Base-by-base conservation (phyloP, 1,140 invertebrate genomes). In the Trissolcus basalis region DNA sequence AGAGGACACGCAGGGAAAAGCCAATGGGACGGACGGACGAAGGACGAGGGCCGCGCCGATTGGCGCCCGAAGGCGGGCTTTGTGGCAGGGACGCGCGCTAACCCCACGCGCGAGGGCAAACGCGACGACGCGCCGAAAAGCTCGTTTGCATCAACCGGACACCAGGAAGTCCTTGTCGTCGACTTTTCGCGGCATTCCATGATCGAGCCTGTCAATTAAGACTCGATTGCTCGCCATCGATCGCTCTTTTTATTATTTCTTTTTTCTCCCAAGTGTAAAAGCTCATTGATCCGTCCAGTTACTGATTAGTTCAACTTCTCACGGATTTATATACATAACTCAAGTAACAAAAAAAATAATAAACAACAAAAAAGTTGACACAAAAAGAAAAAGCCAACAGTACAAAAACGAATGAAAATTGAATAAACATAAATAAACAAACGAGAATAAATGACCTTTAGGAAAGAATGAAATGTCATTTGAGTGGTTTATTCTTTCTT, bases 11-110 rank as follows among this genome's bases (percentile, higher is more conserved):
- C 44, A 35, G 15, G 47, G 67, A 55, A 56, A 65, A 68, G 49
- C 67, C 69, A 75, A 72, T 72, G 54, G 54, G 56, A 69, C 41
- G 63, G 14, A 49, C 53, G 58, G 70, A 69, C 60, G 71, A 67
- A 68, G 60, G 65, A 70, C 70, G 43, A 70, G 45, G 45, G 45
- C 13, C 14, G 53, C 14, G 47, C 48, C 67, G 71, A 78, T 78
- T 78, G 76, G 76, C 54, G 49, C 48, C 36, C 41, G 15, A 49
- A 61, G 35, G 58, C 19, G 19, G 19, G 19, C 19, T 27, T 48
- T 12, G 47, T 72, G 60, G 69, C 43, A 76, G 72, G 58, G 73
- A 69, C 58, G 47, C 45, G 39, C 61, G 49, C 43, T 45, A 56
- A 60, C 63, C 47, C 55, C 19, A 50, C 13, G 16, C 13, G 16